These are phyloP conservation scores for Deilephila elpenor DNA, from an alignment of 2,888 invertebrate species.

Conservation along the genomic window DNA sequence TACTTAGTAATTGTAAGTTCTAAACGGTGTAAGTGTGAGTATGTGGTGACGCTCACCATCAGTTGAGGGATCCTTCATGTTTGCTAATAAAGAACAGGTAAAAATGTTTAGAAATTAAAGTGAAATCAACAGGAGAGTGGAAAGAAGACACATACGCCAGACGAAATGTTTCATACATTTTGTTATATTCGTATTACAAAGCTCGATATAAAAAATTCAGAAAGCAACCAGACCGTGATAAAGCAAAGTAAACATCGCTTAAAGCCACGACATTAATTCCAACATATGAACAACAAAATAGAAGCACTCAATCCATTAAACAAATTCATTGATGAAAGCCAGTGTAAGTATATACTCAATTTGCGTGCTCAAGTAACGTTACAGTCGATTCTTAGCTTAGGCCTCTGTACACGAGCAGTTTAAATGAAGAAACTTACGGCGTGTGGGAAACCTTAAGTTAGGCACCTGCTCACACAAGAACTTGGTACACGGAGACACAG, in stretches of 20 bases:
- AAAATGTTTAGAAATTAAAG: too few species aligned
- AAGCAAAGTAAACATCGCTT: background rate
- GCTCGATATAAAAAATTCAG: background rate
- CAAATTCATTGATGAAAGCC: conserved; percentile 14
- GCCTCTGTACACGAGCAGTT: conserved; percentile 23
- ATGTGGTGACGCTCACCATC: too few species aligned
- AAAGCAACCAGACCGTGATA: background rate
- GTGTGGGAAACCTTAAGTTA: conserved; percentile 10
- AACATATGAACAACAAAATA: conserved; percentile 2
- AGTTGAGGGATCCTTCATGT: too few species aligned
- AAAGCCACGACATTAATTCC: background rate
- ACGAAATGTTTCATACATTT: background rate
- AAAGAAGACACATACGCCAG: background rate
- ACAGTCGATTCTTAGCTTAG: conserved; percentile 27
- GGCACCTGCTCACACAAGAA: background rate
- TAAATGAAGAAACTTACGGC: conserved; percentile 19
- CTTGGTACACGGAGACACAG: conserved; percentile 16
- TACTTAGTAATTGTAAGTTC: too few species aligned
- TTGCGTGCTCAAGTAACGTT: conserved; percentile 22
- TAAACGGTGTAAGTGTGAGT: too few species aligned
- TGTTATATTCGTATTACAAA: too few species aligned
- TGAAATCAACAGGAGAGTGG: too few species aligned
- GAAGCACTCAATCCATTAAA: conserved; percentile 14
- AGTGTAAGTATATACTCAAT: conserved; percentile 15
- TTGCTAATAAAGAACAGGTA: too few species aligned